phyloP scores from a whole-genome alignment of 2,113 vertebrate genomes.

The Anolis sagrei region DNA sequence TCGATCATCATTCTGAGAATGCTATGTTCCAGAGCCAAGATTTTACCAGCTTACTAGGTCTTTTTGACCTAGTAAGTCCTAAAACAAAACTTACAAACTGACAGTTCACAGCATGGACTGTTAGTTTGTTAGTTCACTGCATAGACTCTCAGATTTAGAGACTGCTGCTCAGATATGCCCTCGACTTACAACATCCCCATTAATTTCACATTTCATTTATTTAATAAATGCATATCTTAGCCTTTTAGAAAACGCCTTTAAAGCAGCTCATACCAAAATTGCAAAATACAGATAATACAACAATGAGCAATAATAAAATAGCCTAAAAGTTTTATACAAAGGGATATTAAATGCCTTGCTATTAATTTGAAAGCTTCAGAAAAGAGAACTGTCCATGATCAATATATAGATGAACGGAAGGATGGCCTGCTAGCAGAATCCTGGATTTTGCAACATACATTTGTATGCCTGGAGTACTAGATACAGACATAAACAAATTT shows the following conservation, averaged over 20 bases:
- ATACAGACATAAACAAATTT: too few relatives aligned
- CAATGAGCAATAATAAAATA: neutral
- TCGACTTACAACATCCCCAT: neutral
- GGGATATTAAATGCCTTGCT: neutral
- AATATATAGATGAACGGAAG: neutral
- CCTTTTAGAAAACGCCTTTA: neutral
- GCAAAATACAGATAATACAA: neutral
- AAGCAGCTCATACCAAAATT: neutral
- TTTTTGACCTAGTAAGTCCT: neutral
- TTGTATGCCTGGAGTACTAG: neutral
- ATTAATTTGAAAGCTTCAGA: neutral
- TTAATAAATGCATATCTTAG: too few relatives aligned
- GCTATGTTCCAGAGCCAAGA: too few relatives aligned
- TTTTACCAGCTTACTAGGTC: too few relatives aligned
- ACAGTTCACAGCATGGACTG: neutral
- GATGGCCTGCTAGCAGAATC: neutral
- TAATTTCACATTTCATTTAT: neutral
- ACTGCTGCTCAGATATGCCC: too few relatives aligned
- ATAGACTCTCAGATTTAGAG: neutral
- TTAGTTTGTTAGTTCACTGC: too few relatives aligned
- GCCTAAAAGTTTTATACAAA: neutral
- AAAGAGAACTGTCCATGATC: neutral
- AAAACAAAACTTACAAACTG: neutral
- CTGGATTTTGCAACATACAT: neutral
- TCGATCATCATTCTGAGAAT: too few relatives aligned